These are phyloP conservation scores for Pituophis catenifer DNA, from an alignment of 2,113 vertebrate genomes.

Conservation along the genomic window DNA sequence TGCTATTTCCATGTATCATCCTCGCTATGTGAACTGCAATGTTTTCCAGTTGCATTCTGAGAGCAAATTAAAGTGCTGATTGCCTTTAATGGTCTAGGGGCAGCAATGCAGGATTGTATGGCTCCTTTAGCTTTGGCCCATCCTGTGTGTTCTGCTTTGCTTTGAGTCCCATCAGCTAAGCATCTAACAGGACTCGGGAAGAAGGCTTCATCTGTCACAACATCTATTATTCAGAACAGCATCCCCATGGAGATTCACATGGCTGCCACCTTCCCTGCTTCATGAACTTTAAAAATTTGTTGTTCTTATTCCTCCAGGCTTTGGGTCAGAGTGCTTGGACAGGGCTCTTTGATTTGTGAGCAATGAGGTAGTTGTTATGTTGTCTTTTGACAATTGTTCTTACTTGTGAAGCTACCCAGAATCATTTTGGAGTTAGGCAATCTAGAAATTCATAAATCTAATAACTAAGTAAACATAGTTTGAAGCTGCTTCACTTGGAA, in stretches of 20 bases:
- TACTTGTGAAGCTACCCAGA: not conserved
- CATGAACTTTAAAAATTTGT: not conserved
- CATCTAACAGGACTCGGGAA: not conserved
- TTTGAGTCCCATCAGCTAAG: not conserved
- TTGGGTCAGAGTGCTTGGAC: not conserved
- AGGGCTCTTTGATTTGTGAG: not conserved
- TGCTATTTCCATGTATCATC: not conserved
- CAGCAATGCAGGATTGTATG: not conserved
- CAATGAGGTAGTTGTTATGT: not conserved
- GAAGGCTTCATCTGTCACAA: not conserved
- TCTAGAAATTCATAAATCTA: not conserved
- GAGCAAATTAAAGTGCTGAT: not conserved
- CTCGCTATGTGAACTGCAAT: not conserved
- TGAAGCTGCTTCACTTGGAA: not conserved
- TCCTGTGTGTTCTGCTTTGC: not conserved
- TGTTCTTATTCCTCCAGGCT: not conserved
- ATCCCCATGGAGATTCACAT: not conserved
- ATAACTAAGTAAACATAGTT: not conserved
- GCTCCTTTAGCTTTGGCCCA: not conserved
- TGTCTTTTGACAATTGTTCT: not conserved
- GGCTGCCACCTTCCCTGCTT: not conserved
- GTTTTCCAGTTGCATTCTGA: not conserved
- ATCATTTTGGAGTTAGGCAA: not conserved
- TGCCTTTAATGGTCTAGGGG: not conserved
- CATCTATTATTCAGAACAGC: not conserved